phyloP scores from a whole-genome alignment of 2,888 invertebrate species.

The Caenorhabditis sp. region DNA sequence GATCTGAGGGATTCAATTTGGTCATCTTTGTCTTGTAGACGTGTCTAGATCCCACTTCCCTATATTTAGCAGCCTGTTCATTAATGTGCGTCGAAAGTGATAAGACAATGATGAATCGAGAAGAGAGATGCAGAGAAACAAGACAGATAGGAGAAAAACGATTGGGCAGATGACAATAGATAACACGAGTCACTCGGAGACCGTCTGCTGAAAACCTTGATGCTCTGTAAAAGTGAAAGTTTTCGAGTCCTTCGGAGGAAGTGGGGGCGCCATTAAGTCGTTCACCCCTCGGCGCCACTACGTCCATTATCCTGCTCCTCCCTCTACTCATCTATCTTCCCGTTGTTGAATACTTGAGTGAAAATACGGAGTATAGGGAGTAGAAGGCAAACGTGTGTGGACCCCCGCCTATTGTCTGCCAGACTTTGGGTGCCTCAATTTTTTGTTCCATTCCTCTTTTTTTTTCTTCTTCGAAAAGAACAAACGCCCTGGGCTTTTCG shows the following conservation, averaged over 20 bases:
- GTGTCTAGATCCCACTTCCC: neutral
- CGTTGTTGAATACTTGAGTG: conserved; percentile 37
- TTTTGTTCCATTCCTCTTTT: conserved; percentile 15
- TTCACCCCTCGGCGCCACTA: conserved; percentile 47
- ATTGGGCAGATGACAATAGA: neutral
- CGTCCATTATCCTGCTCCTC: conserved; percentile 31
- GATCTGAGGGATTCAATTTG: conserved; percentile 14
- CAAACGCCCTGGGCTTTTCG: conserved; percentile 24
- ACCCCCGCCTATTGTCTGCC: conserved; percentile 14
- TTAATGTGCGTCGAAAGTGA: conserved; percentile 21
- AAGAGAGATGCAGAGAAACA: conserved; percentile 4
- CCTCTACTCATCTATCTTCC: conserved; percentile 19
- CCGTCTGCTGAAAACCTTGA: neutral
- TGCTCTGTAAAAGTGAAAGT: conserved; percentile 39
- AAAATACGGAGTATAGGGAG: neutral
- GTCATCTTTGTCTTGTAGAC: conserved; percentile 6
- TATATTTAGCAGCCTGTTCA: conserved; percentile 10
- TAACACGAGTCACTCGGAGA: conserved; percentile 15
- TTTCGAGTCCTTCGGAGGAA: conserved; percentile 47
- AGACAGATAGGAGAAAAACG: neutral
- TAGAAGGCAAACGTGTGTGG: conserved; percentile 31
- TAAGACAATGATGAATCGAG: conserved; percentile 32
- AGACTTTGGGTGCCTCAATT: conserved; percentile 28
- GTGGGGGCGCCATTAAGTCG: conserved; percentile 59
- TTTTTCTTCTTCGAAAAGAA: conserved; percentile 36